Evolutionary conservation across 2,888 invertebrate genomes (phyloP).

Genomic region (Therioaphis trifolii): DNA sequence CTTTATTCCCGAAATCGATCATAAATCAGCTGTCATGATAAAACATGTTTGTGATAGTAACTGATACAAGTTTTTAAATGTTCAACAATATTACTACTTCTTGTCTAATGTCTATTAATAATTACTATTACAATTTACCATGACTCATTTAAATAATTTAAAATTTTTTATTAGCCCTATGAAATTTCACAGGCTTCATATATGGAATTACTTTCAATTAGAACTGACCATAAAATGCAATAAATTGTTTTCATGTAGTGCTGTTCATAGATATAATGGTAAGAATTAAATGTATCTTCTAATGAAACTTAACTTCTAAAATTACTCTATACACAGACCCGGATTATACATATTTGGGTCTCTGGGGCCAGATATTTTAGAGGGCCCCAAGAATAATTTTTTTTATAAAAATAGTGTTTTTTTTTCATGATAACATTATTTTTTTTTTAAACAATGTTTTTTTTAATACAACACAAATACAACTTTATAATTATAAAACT

Average conservation of each 20-base stretch:
- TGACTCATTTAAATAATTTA: neutral
- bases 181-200: neutral
- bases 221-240: neutral
- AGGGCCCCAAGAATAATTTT: too few species aligned
- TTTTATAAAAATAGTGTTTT: too few species aligned
- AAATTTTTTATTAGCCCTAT: neutral
- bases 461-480: too few species aligned
- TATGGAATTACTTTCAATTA: neutral
- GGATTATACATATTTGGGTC: too few species aligned
- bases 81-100: too few species aligned
- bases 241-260: neutral
- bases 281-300: neutral
- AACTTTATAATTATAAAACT: too few species aligned
- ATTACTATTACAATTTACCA: neutral
- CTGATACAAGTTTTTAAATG: neutral
- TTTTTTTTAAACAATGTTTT: too few species aligned
- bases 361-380: too few species aligned
- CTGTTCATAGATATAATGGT: neutral
- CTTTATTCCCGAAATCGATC: too few species aligned
- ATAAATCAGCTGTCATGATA: slow-evolving; percentile 31
- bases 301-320: neutral
- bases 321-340: neutral
- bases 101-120: too few species aligned
- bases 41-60: neutral
- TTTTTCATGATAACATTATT: too few species aligned